Base-by-base conservation (phyloP, 2,888 invertebrate species). In the Diogma glabrata region DNA sequence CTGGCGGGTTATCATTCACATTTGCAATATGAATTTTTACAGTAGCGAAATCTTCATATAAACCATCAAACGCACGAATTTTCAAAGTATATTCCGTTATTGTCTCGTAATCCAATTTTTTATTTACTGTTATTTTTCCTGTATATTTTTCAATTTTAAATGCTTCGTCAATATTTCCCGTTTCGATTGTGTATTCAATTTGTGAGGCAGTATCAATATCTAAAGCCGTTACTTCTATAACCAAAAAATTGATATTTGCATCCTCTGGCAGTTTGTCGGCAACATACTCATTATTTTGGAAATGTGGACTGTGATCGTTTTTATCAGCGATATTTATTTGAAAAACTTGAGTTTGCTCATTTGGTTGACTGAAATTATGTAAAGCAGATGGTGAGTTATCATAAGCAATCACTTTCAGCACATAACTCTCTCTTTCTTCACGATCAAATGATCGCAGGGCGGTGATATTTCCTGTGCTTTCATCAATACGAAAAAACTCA, bases 241-340 rank as follows among this genome's bases (percentile, higher is more conserved):
- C 89, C 49, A 85, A 76, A 53, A 81, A 82, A 61, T 87, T 86
- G 20, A 82, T 79, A 64, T 93, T 89, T 3, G 87, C 84, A 67
- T 88, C 84, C 71, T 94, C 95, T 24, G 80, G 78, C 57, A 89
- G 78, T 49, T 82, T 79, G 58, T 83, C 81, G 0, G 86, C 85
- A 16, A 81, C 74, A 64, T 88, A 89, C 6, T 79, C 74, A 1
- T 75, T 69, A 62, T 85, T 77, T n/a, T 82, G 82, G 65, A 97
- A 97, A 60, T 80, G 79, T 0, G 97, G 97, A 17, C 83, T 79
- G 67, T 97, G 96, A 68, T 97, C 97, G 67, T 97, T 97, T 64
- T 89, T 89, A 70, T 97, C 97, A 19, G 89, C 91, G 40, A 97
- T 93, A 63, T 84, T 85, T 60, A 96, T 91, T 58, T 85, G 78